Percentiles rank a stretch among this genome's conserved stretches.
phyloP scores from a whole-genome alignment of 2,888 invertebrate species.

The Lottia scabra region DNA sequence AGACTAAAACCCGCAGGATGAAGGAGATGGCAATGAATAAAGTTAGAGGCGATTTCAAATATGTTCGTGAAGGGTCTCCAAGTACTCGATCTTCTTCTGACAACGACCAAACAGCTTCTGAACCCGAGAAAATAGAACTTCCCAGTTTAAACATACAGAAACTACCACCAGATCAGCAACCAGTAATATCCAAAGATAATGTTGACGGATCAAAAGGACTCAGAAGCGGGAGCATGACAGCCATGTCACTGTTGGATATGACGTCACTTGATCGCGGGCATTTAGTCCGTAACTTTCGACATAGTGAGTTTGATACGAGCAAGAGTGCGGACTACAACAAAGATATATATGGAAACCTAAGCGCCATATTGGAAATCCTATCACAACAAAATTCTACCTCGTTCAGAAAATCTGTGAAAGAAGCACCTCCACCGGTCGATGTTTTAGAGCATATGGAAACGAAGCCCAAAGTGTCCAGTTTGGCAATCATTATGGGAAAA shows the following conservation, averaged over 20 bases:
- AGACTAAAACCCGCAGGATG: constrained; percentile 26
- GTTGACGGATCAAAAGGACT: neutral
- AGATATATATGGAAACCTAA: constrained; percentile 36
- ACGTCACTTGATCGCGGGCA: constrained; percentile 36
- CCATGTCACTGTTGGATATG: constrained; percentile 44
- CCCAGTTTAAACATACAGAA: neutral
- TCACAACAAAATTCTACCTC: constrained; percentile 51
- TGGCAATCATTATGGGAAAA: constrained; percentile 53
- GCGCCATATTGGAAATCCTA: constrained; percentile 47
- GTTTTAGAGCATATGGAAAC: neutral
- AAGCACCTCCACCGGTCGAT: constrained; percentile 32
- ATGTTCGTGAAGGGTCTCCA: constrained; percentile 14
- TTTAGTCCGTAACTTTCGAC: constrained; percentile 41
- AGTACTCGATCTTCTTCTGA: constrained; percentile 8
- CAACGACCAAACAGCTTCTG: neutral
- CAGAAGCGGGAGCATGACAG: constrained; percentile 18
- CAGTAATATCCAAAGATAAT: neutral
- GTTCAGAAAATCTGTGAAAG: constrained; percentile 47
- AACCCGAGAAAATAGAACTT: neutral
- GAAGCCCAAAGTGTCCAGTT: constrained; percentile 41
- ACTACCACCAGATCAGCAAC: neutral
- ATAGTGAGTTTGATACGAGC: constrained; percentile 43
- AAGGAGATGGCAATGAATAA: constrained; percentile 35
- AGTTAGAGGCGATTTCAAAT: constrained; percentile 11
- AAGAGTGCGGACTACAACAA: constrained; percentile 40